Evolutionary conservation across 1,140 invertebrate genomes (phyloP).

Genomic region (Choristoneura fumiferana): DNA sequence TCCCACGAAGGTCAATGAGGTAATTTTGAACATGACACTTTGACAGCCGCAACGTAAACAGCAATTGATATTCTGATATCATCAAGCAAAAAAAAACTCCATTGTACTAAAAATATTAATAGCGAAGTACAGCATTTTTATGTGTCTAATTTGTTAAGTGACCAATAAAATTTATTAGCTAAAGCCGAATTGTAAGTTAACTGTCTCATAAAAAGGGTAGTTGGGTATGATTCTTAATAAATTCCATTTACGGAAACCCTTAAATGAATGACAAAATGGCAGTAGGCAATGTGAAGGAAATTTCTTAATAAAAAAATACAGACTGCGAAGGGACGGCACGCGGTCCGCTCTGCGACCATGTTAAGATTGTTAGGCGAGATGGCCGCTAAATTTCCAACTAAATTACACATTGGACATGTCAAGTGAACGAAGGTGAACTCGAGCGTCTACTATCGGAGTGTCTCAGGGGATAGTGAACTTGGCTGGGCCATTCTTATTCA

Average conservation of each 20-base stretch:
- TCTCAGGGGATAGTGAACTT: slow-evolving; percentile 34
- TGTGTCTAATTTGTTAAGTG: too few species aligned
- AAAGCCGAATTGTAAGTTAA: too few species aligned
- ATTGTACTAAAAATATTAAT: too few species aligned
- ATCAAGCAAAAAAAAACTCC: neutral
- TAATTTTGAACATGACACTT: neutral
- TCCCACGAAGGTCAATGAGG: neutral
- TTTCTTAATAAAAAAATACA: slow-evolving; percentile 1
- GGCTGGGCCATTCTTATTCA: slow-evolving; percentile 61
- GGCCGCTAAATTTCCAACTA: slow-evolving; percentile 24
- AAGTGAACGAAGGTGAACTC: slow-evolving; percentile 27
- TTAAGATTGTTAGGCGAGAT: slow-evolving; percentile 7
- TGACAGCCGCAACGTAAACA: neutral
- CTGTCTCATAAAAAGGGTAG: too few species aligned
- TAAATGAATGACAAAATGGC: neutral
- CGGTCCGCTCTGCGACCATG: neutral
- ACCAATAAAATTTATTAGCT: too few species aligned
- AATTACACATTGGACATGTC: slow-evolving; percentile 32
- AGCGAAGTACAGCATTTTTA: too few species aligned
- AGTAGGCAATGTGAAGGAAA: too few species aligned
- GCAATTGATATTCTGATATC: neutral
- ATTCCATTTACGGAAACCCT: neutral
- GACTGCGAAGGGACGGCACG: neutral
- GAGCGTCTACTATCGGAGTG: slow-evolving; percentile 21
- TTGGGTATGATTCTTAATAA: neutral